phyloP scores from a whole-genome alignment of 2,888 invertebrate species.

The Rhamnusium bicolor region DNA sequence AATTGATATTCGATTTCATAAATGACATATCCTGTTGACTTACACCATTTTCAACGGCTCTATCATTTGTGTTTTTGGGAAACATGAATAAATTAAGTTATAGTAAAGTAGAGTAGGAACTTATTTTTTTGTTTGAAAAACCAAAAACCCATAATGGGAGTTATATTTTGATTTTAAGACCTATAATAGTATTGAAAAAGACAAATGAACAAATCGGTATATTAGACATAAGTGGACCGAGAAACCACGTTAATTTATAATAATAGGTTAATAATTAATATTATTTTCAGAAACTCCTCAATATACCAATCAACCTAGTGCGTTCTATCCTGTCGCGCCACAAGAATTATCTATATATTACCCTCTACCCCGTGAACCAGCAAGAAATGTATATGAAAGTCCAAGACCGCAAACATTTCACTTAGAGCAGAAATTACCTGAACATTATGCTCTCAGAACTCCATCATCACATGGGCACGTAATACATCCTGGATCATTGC shows the following conservation, averaged over 20 bases:
- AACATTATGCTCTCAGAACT: slow-evolving; percentile 70
- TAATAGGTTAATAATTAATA: background rate
- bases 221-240: background rate
- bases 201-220: too few species aligned
- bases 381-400: slow-evolving; percentile 65
- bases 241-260: background rate
- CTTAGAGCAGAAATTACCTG: slow-evolving; percentile 67
- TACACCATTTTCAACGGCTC: too few species aligned
- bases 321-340: slow-evolving; percentile 73
- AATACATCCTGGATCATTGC: slow-evolving; percentile 74
- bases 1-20: too few species aligned
- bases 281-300: slow-evolving; percentile 72
- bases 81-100: too few species aligned
- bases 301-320: slow-evolving; percentile 71
- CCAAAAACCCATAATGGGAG: too few species aligned
- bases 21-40: too few species aligned
- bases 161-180: too few species aligned
- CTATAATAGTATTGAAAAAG: too few species aligned
- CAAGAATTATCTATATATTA: slow-evolving; percentile 71
- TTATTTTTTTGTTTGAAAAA: too few species aligned
- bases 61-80: too few species aligned
- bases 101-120: too few species aligned
- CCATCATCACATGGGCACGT: slow-evolving; percentile 71
- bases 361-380: slow-evolving; percentile 65
- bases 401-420: slow-evolving; percentile 66